Evolutionary conservation across 2,888 invertebrate species (phyloP).

Genomic region (Cheilosia grossa): DNA sequence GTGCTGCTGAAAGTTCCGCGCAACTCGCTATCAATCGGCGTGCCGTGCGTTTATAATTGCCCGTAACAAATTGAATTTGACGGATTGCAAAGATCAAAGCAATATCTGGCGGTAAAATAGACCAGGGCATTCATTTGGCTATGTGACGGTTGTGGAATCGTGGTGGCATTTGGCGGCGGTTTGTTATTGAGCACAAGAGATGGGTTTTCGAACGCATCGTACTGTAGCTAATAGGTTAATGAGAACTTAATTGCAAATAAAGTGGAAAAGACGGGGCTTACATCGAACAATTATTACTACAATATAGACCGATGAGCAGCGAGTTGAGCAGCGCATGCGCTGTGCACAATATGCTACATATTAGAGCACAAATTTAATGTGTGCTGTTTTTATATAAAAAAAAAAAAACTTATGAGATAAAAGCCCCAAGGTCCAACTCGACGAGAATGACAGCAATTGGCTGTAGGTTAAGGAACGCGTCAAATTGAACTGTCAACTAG

Average conservation of each 20-base stretch:
- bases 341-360: too few species aligned
- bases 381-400: too few species aligned
- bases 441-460: too few species aligned
- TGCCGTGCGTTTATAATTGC: slow-evolving; percentile 70
- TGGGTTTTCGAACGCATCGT: slow-evolving; percentile 35
- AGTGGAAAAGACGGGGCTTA: slow-evolving; percentile 29
- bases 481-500: too few species aligned
- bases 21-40: slow-evolving; percentile 63
- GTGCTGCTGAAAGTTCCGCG: slow-evolving; percentile 21
- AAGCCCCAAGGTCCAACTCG: too few species aligned
- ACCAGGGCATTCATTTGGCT: slow-evolving; percentile 1
- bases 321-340: too few species aligned
- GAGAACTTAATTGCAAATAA: slow-evolving; percentile 64
- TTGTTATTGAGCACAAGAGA: slow-evolving; percentile 53
- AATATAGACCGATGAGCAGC: too few species aligned
- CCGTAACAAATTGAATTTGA: slow-evolving; percentile 73
- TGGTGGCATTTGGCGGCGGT: slow-evolving; percentile 47
- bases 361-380: too few species aligned
- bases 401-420: too few species aligned
- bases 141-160: slow-evolving; percentile 11
- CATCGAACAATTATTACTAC: not conserved
- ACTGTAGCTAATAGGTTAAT: slow-evolving; percentile 65
- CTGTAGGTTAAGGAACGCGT: too few species aligned
- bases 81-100: slow-evolving; percentile 72
- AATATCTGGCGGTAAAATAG: slow-evolving; percentile 37